These are phyloP conservation scores for Salmo trutta DNA, from an alignment of 2,797 vertebrate genomes.

Conservation along the genomic window DNA sequence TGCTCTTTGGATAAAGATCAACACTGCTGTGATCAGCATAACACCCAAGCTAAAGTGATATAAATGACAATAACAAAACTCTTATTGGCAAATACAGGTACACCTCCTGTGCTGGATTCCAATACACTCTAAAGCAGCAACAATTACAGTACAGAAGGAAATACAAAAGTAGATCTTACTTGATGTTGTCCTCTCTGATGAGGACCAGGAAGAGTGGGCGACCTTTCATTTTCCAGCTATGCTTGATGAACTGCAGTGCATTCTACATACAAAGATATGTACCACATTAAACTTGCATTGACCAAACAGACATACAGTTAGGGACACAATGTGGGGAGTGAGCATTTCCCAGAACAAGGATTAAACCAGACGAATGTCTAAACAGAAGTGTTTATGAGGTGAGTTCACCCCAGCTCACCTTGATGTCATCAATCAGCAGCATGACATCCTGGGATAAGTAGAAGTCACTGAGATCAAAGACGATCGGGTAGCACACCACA, in stretches of 20 bases:
- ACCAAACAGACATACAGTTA: background rate
- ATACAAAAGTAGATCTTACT: slow-evolving; percentile 68
- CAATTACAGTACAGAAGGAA: background rate
- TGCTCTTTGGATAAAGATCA: slow-evolving; percentile 47
- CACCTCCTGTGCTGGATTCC: background rate
- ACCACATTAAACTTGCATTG: background rate
- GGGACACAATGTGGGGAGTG: background rate
- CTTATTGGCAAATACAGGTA: slow-evolving; percentile 34
- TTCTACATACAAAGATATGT: slow-evolving; percentile 77
- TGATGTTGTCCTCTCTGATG: slow-evolving; percentile 97
- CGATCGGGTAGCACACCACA: slow-evolving; percentile 97
- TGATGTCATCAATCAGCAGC: slow-evolving; percentile 98
- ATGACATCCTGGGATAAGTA: slow-evolving; percentile 99
- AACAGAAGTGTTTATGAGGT: background rate
- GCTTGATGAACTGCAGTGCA: slow-evolving; percentile 96
- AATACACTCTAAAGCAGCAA: background rate
- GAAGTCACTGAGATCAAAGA: slow-evolving; percentile 98
- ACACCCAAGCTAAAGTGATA: slow-evolving; percentile 56
- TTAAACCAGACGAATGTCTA: background rate
- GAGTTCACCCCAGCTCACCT: slow-evolving; percentile 74
- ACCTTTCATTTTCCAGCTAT: slow-evolving; percentile 97
- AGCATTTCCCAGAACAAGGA: background rate
- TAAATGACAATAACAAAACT: slow-evolving; percentile 65
- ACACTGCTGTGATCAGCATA: slow-evolving; percentile 53
- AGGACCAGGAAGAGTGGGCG: slow-evolving; percentile 94